phyloP scores from a whole-genome alignment of 2,113 vertebrate species.

The Cercopithecus mona region DNA sequence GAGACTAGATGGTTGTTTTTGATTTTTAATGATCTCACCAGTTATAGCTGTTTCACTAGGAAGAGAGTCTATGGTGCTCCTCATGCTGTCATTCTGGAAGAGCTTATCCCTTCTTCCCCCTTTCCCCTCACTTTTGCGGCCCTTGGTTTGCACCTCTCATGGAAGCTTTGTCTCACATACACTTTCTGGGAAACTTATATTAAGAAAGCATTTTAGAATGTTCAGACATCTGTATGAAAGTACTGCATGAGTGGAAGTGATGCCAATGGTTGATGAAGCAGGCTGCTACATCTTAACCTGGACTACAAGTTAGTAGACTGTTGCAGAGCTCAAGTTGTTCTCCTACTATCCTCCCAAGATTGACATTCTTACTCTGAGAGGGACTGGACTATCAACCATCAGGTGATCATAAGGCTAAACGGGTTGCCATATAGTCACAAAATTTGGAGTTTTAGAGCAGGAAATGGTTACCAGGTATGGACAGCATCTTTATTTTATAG shows the following conservation, averaged over 20 bases:
- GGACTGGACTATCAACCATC: neutral
- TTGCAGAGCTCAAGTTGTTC: neutral
- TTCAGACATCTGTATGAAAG: neutral
- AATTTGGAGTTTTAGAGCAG: neutral
- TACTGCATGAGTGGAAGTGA: neutral
- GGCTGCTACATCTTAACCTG: no score
- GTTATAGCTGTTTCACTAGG: no score
- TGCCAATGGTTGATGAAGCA: neutral
- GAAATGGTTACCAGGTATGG: neutral
- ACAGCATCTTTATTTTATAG: neutral
- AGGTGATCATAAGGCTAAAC: neutral
- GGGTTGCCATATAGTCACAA: neutral
- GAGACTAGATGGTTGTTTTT: neutral
- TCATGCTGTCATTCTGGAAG: neutral
- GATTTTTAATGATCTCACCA: neutral
- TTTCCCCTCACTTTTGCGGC: neutral
- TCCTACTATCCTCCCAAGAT: no score
- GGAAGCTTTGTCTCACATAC: neutral
- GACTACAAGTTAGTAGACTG: neutral
- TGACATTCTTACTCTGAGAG: neutral
- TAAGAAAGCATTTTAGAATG: neutral
- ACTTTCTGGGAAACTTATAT: neutral
- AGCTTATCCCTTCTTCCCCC: neutral
- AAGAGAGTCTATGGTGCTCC: neutral
- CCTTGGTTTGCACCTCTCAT: neutral